Evolutionary conservation across 2,797 vertebrate genomes (phyloP), one percentile per base, ranked within the genome.

Genomic region (Takifugu ocellatus): DNA sequence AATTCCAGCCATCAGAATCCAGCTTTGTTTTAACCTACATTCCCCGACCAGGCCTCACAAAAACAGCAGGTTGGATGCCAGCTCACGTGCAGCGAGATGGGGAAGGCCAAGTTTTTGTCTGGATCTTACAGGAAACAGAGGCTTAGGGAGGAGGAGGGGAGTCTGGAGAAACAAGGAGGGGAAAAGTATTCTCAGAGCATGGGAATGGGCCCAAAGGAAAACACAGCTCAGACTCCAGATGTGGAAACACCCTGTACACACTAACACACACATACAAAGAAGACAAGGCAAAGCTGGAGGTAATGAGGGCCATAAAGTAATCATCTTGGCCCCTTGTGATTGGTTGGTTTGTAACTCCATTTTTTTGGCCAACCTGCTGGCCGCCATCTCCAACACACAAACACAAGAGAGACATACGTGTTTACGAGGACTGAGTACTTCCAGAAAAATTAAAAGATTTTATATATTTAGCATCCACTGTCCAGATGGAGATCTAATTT

Each of bases 221-320:
- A 88, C 83, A 85, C 76, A 75, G 77, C 79, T 72, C 75, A 84
- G 81, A 74, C 78, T 80, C 86, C 87, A 89, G 84, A 90, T 90
- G 89, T 89, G 82, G 79, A 77, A 84, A 86, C 84, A 79, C 86
- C 78, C 82, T 74, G 17, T 43, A 62, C 31, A 77, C 58, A 77
- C 74, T 61, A 16, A 69, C 58, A 59, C 39, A 66, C 39, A 74
- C 70, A 69, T 15, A 74, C 64, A 70, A 48, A 75, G 29, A 46
- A n/a, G 7, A 21, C 15, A 10, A 52, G 54, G 43, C 43, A 68
- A 68, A 72, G 66, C 61, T 66, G 78, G 77, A 65, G 70, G 61
- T 78, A 74, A 79, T 66, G 59, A 73, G 74, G 81, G 66, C 66
- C 56, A 65, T 74, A 64, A 78, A 79, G 61, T 51, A 46, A 58